Percentiles rank a stretch among this genome's conserved stretches.
Evolutionary conservation across 2,797 vertebrate species (phyloP).

Genomic region (Vultur gryphus): DNA sequence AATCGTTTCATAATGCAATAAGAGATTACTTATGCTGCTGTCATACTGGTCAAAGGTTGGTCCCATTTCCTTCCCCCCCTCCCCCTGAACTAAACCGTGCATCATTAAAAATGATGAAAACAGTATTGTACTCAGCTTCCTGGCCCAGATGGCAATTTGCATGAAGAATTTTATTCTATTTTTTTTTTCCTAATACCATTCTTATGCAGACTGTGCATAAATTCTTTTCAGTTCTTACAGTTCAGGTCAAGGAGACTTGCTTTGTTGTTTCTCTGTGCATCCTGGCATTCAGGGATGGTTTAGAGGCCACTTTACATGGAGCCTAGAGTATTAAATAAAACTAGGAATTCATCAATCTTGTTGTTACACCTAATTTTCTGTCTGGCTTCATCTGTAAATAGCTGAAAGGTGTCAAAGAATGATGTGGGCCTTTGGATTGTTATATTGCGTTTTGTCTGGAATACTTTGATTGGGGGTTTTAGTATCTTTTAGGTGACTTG

Average conservation of each 20-base stretch:
- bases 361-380: background rate
- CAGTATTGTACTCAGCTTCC: conserved; percentile 1
- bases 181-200: background rate
- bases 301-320: background rate
- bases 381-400: background rate
- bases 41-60: conserved; percentile 38
- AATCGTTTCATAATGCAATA: conserved; percentile 39
- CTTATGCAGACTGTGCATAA: background rate
- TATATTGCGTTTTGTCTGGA: background rate
- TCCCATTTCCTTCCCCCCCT: conserved; percentile 12
- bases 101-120: conserved; percentile 41
- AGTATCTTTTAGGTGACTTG: background rate
- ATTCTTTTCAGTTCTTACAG: background rate
- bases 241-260: background rate
- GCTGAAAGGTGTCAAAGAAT: background rate
- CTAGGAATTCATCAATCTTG: background rate
- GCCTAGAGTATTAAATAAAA: background rate
- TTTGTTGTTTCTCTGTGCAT: background rate
- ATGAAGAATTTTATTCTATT: conserved; percentile 2
- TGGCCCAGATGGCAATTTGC: conserved; percentile 11
- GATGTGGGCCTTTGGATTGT: background rate
- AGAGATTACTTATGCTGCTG: conserved; percentile 40
- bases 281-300: background rate
- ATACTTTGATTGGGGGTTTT: fast-evolving
- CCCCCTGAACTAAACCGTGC: conserved; percentile 13